A percentile compares a stretch with the other conserved stretches of the same genome.
Evolutionary conservation across 2,888 invertebrate species (phyloP).

Genomic region (Chironomus riparius): DNA sequence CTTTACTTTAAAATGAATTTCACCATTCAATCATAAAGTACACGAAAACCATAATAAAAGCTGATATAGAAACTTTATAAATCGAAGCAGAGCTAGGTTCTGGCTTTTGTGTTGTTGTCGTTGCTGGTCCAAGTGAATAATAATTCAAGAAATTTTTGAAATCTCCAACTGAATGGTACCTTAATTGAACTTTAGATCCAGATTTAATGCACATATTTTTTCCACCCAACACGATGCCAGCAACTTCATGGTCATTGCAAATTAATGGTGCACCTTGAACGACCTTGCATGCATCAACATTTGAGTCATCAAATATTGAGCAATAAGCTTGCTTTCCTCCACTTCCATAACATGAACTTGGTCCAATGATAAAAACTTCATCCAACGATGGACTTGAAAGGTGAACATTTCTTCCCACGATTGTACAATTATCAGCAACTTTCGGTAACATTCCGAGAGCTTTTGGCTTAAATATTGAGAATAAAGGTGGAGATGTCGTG

Average conservation of each 20-base stretch:
- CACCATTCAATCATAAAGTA: no score
- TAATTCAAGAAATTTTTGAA: neutral
- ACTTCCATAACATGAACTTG: neutral
- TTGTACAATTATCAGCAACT: neutral
- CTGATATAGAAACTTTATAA: neutral
- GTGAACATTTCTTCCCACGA: neutral
- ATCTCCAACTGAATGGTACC: neutral
- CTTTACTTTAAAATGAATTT: no score
- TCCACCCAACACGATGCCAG: neutral
- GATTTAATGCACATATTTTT: neutral
- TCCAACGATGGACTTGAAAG: neutral
- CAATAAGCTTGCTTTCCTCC: neutral
- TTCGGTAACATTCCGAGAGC: neutral
- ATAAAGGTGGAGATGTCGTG: neutral
- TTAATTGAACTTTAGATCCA: neutral
- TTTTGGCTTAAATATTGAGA: neutral
- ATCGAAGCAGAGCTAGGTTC: neutral
- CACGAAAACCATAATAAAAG: neutral
- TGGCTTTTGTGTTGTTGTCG: neutral
- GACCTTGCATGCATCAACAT: neutral
- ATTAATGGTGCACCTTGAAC: neutral
- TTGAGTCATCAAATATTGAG: neutral
- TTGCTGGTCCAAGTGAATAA: neutral
- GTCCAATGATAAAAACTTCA: neutral
- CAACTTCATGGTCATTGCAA: neutral